Percentiles rank a stretch among this genome's conserved stretches.
phyloP scores from a whole-genome alignment of 2,113 vertebrate genomes.

The Vulpes ferrilata region DNA sequence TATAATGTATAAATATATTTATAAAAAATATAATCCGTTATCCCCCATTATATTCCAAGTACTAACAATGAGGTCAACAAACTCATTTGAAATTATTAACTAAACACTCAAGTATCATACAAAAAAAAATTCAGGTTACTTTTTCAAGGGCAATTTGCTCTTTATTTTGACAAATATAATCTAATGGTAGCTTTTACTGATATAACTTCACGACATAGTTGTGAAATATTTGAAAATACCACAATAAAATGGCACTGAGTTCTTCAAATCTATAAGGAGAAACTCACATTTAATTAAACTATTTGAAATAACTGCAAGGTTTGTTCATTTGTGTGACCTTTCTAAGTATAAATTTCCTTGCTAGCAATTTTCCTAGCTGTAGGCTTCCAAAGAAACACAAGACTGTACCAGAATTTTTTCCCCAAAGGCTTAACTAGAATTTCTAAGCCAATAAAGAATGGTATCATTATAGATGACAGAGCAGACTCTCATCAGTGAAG shows the following conservation, averaged over 20 bases:
- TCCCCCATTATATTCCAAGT: constrained; percentile 41
- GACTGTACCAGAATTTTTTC: not conserved
- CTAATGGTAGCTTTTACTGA: not conserved
- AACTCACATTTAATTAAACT: constrained; percentile 57
- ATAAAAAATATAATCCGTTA: too few relatives aligned
- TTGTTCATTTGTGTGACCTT: constrained; percentile 60
- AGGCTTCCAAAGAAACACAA: not conserved
- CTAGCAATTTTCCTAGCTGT: constrained; percentile 24
- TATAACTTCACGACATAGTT: not conserved
- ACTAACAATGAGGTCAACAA: constrained; percentile 9
- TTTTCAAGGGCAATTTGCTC: constrained; percentile 32
- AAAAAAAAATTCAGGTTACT: constrained; percentile 55
- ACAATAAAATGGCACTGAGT: not conserved
- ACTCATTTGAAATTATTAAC: constrained; percentile 56
- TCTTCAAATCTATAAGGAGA: constrained; percentile 31
- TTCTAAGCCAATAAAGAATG: constrained; percentile 24
- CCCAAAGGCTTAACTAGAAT: constrained; percentile 1
- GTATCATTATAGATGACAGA: not conserved
- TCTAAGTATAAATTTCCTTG: constrained; percentile 57
- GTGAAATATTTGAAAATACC: constrained; percentile 46
- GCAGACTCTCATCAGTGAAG: not conserved
- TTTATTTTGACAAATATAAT: constrained; percentile 43
- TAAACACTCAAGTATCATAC: constrained; percentile 50
- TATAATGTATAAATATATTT: too few relatives aligned
- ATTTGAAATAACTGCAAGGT: constrained; percentile 7